Evolutionary conservation across 2,113 vertebrate species (phyloP), one percentile per base, ranked within the genome.

Genomic region (Myiopsitta monachus): DNA sequence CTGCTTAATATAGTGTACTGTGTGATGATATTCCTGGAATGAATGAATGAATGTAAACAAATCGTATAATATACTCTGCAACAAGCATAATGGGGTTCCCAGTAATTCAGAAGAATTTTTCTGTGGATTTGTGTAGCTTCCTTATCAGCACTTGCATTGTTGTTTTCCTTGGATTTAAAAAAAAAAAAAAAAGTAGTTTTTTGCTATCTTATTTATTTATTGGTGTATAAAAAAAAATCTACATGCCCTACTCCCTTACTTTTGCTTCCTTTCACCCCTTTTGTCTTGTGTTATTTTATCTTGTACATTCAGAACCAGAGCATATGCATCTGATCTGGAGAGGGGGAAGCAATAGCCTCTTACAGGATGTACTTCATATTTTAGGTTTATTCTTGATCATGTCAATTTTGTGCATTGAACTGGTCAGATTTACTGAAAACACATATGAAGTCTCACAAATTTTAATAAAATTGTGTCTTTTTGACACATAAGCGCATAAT

Each of bases 291-390:
- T 98, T 98, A 98, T 98, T 98, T 98, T 98, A 98, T 98, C 98
- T 98, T 98, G 96, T 99, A 98, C 98, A 98, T 98, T 99, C 98
- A 98, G 98, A 99, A 97, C 98, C 97, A 97, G 98, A 98, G 98
- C 98, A 98, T 97, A 98, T 97, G 93, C 98, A 97, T 98, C 98
- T 99, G 97, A 98, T 98, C 97, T 98, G 98, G 30, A 98, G 7
- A 97, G 98, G 92, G 98, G 98, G 97, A 98, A 98, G 98, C 99
- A 98, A 97, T 98, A 97, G 97, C 98, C 98, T 98, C 98, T 98
- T 99, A 19, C 9, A 52, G 66, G 51, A 31, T 9, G 1, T 31
- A 27, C 5, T 27, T 19, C 19, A 38, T 14, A 69, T 91, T 36
- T 95, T 62, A 73, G 44, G 9, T 80, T 96, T 92, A 33, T 67